A percentile compares a stretch with the other conserved stretches of the same genome.
These are phyloP conservation scores for Cotesia congregata DNA, from an alignment of 2,888 invertebrate genomes.

Conservation along the genomic window DNA sequence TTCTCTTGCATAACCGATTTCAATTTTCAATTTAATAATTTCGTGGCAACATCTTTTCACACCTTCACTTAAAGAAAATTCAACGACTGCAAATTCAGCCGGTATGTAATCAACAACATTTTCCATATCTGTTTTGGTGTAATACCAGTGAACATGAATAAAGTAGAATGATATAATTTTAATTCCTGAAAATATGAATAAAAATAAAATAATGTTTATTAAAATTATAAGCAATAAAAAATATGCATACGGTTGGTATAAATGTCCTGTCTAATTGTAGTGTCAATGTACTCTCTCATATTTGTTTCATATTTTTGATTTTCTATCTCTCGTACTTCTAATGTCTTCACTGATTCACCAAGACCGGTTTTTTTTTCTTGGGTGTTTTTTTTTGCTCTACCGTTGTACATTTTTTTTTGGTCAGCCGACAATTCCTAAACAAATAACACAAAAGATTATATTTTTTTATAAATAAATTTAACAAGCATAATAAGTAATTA, in stretches of 20 bases:
- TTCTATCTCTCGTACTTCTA: slow-evolving; percentile 49
- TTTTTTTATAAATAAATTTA: slow-evolving; percentile 6
- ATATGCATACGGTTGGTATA: slow-evolving; percentile 47
- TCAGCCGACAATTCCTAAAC: slow-evolving; percentile 49
- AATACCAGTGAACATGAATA: slow-evolving; percentile 67
- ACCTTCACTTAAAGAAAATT: slow-evolving; percentile 71
- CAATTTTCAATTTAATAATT: slow-evolving; percentile 67
- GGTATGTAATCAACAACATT: slow-evolving; percentile 68
- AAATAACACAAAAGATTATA: background rate
- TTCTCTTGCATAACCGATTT: slow-evolving; percentile 70
- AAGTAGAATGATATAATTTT: slow-evolving; percentile 58
- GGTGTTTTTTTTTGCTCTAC: slow-evolving; percentile 55
- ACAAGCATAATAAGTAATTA: background rate
- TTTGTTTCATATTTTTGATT: slow-evolving; percentile 47
- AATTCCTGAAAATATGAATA: slow-evolving; percentile 51
- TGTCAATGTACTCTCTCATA: slow-evolving; percentile 57
- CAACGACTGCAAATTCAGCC: slow-evolving; percentile 72
- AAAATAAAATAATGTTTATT: background rate
- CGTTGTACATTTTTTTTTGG: slow-evolving; percentile 56
- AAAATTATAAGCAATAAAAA: background rate
- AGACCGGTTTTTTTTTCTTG: slow-evolving; percentile 57
- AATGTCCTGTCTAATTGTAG: slow-evolving; percentile 44
- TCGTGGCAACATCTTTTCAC: slow-evolving; percentile 62
- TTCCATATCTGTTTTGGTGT: slow-evolving; percentile 47
- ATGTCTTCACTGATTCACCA: slow-evolving; percentile 55